Base-by-base conservation (phyloP, 2,797 vertebrate genomes). In the Scyliorhinus canicula region DNA sequence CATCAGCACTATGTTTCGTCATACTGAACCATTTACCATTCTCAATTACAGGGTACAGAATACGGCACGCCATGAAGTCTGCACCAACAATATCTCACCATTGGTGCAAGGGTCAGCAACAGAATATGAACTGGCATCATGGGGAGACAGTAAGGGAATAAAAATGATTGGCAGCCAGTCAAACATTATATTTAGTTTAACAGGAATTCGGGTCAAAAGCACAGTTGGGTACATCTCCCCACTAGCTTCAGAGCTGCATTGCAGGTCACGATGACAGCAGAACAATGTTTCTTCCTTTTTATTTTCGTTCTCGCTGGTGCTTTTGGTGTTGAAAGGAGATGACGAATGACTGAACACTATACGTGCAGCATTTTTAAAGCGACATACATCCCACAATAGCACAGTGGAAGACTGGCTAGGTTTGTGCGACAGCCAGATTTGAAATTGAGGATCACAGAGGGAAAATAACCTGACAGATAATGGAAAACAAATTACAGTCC, bases 41-140 rank as follows among this genome's bases (percentile, higher is more conserved):
- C 88, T 91, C 88, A 91, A 91, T 91, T 91, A 91, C 88, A 91
- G 88, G 60, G 19, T 65, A 28, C 60, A 91, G 60, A 65, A 91
- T 44, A 65, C 28, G n/a, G 60, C 57, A 3, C 55, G 86, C 86
- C 57, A 90, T 16, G n/a, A 90, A 63, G 86, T 63, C 86, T 63
- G 86, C 86, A 65, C 57, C 88, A 44, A 91, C 60, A 44, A 60
- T 60, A 60, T 60, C 86, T 8, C 86, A 19, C 31, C 40, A n/a
- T 60, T 55, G 35, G 57, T 91, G 57, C n/a, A 91, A 44, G 88
- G 57, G 57, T 90, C 86, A 90, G 35, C 35, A 63, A 35, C 35
- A 60, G 60, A 63, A 91, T 44, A 65, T 65, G 19, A 91, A 65
- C 57, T 63, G n/a, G 60, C 65, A 91, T 65, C 88, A 91, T 44